These are phyloP conservation scores for Drosophila pandora DNA, from an alignment of 1,140 invertebrate species.

Conservation along the genomic window DNA sequence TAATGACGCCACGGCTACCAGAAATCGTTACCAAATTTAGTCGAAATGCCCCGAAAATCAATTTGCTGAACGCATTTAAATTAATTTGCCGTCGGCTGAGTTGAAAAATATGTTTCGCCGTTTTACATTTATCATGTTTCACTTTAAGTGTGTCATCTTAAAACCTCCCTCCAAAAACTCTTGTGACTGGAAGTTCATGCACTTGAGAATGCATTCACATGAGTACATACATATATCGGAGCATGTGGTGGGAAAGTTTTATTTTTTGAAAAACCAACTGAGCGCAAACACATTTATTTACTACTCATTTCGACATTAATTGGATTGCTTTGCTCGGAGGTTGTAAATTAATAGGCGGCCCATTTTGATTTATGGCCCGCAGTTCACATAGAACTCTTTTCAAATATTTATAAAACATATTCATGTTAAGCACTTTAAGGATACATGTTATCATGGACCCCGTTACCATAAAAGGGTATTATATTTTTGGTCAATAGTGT, in stretches of 20 bases:
- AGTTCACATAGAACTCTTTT: not conserved
- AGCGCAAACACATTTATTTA: conserved; percentile 40
- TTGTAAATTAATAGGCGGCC: conserved; percentile 20
- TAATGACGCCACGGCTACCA: conserved; percentile 51
- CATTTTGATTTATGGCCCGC: conserved; percentile 24
- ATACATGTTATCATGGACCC: no score
- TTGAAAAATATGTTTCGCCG: conserved; percentile 34
- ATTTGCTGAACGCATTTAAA: conserved; percentile 70
- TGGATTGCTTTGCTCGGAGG: conserved; percentile 42
- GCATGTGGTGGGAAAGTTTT: conserved; percentile 18
- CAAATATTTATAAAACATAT: not conserved
- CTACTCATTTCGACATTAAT: conserved; percentile 67
- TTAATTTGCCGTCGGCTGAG: conserved; percentile 49
- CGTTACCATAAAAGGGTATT: no score
- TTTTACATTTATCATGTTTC: conserved; percentile 58
- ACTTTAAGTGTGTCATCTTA: conserved; percentile 19
- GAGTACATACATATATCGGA: not conserved
- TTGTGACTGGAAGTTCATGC: conserved; percentile 44
- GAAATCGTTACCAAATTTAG: conserved; percentile 57
- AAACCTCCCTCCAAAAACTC: conserved; percentile 2
- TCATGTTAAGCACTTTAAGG: not conserved
- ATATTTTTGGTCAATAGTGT: no score
- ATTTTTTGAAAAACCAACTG: conserved; percentile 12
- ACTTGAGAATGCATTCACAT: conserved; percentile 53
- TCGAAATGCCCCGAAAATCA: conserved; percentile 48